These are phyloP conservation scores for Bombus impatiens DNA, from an alignment of 1,140 invertebrate genomes.

Conservation along the genomic window DNA sequence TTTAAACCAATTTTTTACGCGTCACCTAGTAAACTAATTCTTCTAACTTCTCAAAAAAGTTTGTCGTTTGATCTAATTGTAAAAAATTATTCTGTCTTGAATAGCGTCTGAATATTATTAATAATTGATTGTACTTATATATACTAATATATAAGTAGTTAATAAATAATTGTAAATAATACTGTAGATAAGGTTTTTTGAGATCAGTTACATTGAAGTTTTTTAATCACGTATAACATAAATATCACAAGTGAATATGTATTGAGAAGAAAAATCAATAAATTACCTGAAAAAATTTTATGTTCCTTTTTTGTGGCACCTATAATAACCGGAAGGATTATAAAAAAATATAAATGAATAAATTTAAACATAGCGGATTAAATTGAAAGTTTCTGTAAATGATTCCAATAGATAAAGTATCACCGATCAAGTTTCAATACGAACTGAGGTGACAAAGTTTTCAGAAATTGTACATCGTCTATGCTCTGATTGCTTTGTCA, in stretches of 20 bases:
- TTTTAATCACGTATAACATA: too few species aligned
- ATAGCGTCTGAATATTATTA: too few species aligned
- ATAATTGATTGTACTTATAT: too few species aligned
- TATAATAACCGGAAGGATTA: background rate
- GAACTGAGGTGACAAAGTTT: background rate
- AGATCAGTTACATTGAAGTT: too few species aligned
- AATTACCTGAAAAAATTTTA: constrained; percentile 9
- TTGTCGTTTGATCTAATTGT: too few species aligned
- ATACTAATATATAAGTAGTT: background rate
- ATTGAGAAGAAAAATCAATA: background rate
- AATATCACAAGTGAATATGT: too few species aligned
- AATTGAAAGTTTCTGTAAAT: background rate
- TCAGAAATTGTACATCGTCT: background rate
- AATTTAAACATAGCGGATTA: background rate
- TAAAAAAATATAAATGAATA: background rate
- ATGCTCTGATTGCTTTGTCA: constrained; percentile 28
- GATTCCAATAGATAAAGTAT: background rate
- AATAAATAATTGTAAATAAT: background rate
- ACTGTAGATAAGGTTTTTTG: too few species aligned
- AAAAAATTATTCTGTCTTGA: too few species aligned
- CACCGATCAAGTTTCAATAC: background rate
- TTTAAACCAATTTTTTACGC: too few species aligned
- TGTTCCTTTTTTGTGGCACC: background rate
- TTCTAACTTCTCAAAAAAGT: too few species aligned
- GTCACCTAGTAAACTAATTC: too few species aligned